These are phyloP conservation scores for Capromys pilorides DNA, from an alignment of 2,797 vertebrate genomes.

Conservation along the genomic window DNA sequence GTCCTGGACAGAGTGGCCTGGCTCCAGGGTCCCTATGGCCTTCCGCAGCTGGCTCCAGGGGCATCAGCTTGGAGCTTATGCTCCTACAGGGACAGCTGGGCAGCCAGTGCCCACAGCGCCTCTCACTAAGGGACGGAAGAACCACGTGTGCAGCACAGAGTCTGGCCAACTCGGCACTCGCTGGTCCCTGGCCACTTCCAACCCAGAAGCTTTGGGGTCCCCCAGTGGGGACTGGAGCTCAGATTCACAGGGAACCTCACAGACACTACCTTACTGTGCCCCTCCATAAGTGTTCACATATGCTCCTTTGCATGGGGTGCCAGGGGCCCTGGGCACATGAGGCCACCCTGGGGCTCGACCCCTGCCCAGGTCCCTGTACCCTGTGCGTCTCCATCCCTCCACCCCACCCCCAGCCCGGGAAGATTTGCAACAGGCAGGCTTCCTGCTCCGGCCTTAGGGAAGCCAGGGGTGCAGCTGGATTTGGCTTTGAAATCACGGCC, in stretches of 20 bases:
- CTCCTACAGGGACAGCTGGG: background rate
- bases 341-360: background rate
- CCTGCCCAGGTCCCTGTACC: fast-evolving
- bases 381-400: background rate
- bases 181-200: background rate
- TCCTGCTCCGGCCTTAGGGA: constrained; percentile 12
- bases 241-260: background rate
- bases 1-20: background rate
- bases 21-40: background rate
- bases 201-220: background rate
- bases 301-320: fast-evolving
- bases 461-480: background rate
- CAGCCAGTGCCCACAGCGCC: background rate
- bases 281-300: too few species aligned
- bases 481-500: background rate
- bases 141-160: background rate
- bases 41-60: background rate
- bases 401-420: background rate
- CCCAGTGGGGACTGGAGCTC: background rate
- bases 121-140: background rate
- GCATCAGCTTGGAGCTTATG: background rate
- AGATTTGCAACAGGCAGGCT: background rate
- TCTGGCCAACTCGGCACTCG: background rate
- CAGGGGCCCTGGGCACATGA: background rate
- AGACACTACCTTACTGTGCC: background rate